Conservation (phyloP, 2,888 invertebrate species). For the Meiosimyza platycephala region DNA sequence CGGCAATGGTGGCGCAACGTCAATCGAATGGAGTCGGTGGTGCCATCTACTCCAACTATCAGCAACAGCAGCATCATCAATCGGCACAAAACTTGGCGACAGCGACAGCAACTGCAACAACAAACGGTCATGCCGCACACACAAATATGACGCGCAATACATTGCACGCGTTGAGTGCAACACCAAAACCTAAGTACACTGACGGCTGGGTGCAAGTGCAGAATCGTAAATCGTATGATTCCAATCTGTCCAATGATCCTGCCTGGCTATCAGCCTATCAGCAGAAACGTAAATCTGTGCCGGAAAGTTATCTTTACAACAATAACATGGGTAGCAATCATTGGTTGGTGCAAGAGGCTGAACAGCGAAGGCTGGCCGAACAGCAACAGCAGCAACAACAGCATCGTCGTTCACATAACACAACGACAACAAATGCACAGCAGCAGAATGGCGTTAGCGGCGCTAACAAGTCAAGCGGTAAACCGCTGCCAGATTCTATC, state of each 20-base stretch:
- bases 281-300: conserved; percentile 73
- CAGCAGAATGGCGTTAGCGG: conserved; percentile 35
- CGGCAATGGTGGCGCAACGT: conserved; percentile 38
- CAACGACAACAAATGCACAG: conserved; percentile 40
- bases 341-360: conserved; percentile 95
- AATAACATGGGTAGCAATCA: conserved; percentile 73
- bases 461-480: conserved; percentile 60
- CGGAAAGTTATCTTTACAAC: conserved; percentile 60
- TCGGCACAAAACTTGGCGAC: conserved; percentile 56
- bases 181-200: conserved; percentile 81
- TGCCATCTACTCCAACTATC: conserved; percentile 46
- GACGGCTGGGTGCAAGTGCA: conserved; percentile 67
- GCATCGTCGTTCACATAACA: conserved; percentile 39
- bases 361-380: conserved; percentile 82
- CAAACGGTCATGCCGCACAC: neutral
- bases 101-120: neutral
- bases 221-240: conserved; percentile 58
- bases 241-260: conserved; percentile 55
- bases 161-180: conserved; percentile 78
- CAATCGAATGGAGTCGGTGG: conserved; percentile 46
- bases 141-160: conserved; percentile 77
- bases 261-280: conserved; percentile 75
- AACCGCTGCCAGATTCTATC: conserved; percentile 78
- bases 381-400: conserved; percentile 60
- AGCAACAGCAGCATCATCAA: conserved; percentile 54